These are phyloP conservation scores for Dermatophagoides farinae DNA, from an alignment of 1,140 invertebrate species.

Conservation along the genomic window DNA sequence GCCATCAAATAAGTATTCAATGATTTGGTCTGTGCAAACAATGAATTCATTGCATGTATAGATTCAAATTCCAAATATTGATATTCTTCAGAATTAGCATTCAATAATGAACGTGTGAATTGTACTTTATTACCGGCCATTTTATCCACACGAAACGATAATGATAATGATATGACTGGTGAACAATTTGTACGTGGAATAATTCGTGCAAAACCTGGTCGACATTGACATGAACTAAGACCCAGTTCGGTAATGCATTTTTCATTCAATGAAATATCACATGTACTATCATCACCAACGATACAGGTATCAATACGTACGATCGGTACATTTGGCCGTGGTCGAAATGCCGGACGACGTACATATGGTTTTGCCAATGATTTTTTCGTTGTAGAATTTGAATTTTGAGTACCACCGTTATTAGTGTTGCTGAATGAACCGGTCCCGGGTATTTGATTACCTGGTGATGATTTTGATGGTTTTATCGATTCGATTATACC, in stretches of 20 bases:
- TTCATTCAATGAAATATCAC: conserved; percentile 63
- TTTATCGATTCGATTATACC: background rate
- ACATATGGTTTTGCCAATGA: conserved; percentile 9
- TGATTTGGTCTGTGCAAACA: conserved; percentile 33
- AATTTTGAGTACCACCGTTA: background rate
- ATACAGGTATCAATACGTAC: conserved; percentile 73
- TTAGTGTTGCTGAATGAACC: too few species aligned
- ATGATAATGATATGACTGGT: conserved; percentile 35
- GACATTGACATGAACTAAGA: conserved; percentile 73
- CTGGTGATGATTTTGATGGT: background rate
- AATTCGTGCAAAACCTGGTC: conserved; percentile 53
- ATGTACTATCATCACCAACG: conserved; percentile 76
- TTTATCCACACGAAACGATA: conserved; percentile 58
- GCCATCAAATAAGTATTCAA: conserved; percentile 64
- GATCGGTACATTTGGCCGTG: conserved; percentile 16
- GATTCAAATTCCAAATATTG: conserved; percentile 61
- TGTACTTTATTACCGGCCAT: conserved; percentile 48
- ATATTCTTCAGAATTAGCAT: conserved; percentile 54
- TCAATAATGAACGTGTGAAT: conserved; percentile 48
- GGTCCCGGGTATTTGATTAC: background rate
- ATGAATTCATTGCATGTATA: conserved; percentile 47
- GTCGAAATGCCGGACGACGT: conserved; percentile 15
- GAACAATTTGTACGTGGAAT: conserved; percentile 6
- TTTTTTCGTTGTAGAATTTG: background rate
- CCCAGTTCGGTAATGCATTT: conserved; percentile 64